Evolutionary conservation across 2,888 invertebrate genomes (phyloP), one percentile per base, ranked within the genome.

Genomic region (Argyra leucocephala): DNA sequence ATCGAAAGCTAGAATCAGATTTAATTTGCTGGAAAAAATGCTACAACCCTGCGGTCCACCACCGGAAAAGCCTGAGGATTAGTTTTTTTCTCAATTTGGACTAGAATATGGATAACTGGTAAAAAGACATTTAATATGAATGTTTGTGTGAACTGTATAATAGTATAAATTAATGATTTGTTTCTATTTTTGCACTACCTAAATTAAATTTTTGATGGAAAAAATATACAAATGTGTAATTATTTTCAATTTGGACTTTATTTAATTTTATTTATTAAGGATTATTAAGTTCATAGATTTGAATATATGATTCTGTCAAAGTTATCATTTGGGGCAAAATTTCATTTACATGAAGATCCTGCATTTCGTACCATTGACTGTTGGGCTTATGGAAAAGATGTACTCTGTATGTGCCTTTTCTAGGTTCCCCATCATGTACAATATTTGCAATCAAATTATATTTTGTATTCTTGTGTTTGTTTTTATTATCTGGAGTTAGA

Each of bases 281-380:
- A 21, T 61, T 7, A 64, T 63, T 67, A 63, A 62, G 76, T 78
- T 88, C 88, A 80, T 88, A 88, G 72, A 89, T 86, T 80, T 99
- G 99, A 76, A 99, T 96, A 77, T 99, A 99, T 4, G 97, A 95
- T 81, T 99, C 99, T 1, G 98, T 97, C 22, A 99, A 83, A 0
- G 99, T 97, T 68, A 99, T 98, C 97, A 99, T 99, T 81, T 99
- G 99, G 5, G 99, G 98, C 66, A 99, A 83, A 74, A 99, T 98
- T 79, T 96, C 96, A 9, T 91, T 95, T 0, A 99, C 98, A 76
- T 99, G 99, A 65, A 99, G 85, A 83, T 99, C 99, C 82, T 94
- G 94, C 93, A 95, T 83, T 88, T 94, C 80, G 84, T 91, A 90
- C 91, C 91, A 91, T 73, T 90, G 89, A 6, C 89, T 89, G 9